Conservation (phyloP, 1,140 invertebrate genomes). For the Drosophila azteca region DNA sequence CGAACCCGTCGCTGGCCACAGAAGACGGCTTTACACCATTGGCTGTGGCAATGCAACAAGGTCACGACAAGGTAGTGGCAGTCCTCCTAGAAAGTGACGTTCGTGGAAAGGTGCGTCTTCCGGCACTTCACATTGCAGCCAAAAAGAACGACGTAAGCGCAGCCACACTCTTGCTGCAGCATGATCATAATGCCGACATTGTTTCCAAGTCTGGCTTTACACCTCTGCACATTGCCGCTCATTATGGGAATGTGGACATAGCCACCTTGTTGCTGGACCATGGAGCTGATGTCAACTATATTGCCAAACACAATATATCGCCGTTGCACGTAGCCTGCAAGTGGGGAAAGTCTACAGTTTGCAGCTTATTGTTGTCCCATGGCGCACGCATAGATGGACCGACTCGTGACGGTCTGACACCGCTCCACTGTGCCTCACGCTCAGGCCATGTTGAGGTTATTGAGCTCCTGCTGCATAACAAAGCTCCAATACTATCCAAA, state of each 20-base stretch:
- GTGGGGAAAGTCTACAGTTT: conserved; percentile 87
- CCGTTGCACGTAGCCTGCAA: conserved; percentile 92
- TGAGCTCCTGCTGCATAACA: conserved; percentile 94
- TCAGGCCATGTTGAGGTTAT: conserved; percentile 98
- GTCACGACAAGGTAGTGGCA: conserved; percentile 98
- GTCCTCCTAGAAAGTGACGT: conserved; percentile 98
- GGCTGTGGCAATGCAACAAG: conserved; percentile 99
- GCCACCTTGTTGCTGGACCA: conserved; percentile 94
- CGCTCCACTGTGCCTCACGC: conserved; percentile 95
- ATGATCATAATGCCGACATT: conserved; percentile 97
- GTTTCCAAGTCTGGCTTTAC: conserved; percentile 99
- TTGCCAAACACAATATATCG: conserved; percentile 97
- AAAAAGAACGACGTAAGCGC: conserved; percentile 99
- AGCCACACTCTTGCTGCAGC: conserved; percentile 95
- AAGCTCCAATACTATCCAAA: conserved; percentile 97
- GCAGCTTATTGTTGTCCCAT: conserved; percentile 91
- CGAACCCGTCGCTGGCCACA: conserved; percentile 97
- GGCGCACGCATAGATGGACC: conserved; percentile 97
- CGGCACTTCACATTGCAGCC: conserved; percentile 98
- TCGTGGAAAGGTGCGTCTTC: conserved; percentile 94
- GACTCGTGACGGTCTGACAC: conserved; percentile 97
- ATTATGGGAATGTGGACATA: conserved; percentile 99
- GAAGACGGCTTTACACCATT: conserved; percentile 99
- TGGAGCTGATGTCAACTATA: conserved; percentile 97
- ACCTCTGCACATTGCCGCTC: conserved; percentile 98